Base-by-base conservation (phyloP, 2,888 invertebrate species). In the Idaea straminata region DNA sequence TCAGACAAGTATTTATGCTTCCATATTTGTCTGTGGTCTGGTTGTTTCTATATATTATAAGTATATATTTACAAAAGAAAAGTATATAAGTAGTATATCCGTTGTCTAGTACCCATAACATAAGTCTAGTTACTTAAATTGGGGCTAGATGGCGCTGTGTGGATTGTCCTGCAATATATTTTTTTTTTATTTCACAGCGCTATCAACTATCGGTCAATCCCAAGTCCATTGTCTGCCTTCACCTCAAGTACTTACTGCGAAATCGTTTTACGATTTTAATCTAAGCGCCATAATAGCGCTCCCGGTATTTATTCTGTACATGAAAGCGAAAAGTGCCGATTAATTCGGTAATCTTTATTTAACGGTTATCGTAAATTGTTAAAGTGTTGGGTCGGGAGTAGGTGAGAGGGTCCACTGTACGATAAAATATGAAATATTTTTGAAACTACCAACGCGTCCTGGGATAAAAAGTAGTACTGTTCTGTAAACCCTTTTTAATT, bases 191-290 rank as follows among this genome's bases (percentile, higher is more conserved):
- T n/a, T n/a, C n/a, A n/a, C n/a, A n/a, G 15, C 15, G 47, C 16
- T 10, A 4, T 25, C n/a, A 47, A 34, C 13, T 15, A 60, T 64
- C 67, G 65, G 64, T 66, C 75, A 74, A 77, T 79, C 84, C 79
- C 79, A 81, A 83, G 82, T 78, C 78, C 79, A 79, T 77, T 77
- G 13, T 47, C 47, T 47, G 47, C 47, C 13, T 3, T 10, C 47
- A 47, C 47, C 79, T n/a, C 73, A 74, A 69, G 34, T 34, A 74
- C 80, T 81, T 85, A 83, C 80, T 74, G 76, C 73, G 72, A 77
- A 76, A 73, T 77, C 81, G 76, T 78, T 85, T 85, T 84, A 87
- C 80, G 81, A 82, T 87, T 88, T 87, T 87, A 87, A 87, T 87
- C 84, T 83, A 78, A 85, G 81, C 81, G 77, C 73, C 71, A 65